Percentiles rank a stretch among this genome's conserved stretches.
These are phyloP conservation scores for Anguilla pacifica DNA, from an alignment of 2,797 vertebrate species.

Conservation along the genomic window DNA sequence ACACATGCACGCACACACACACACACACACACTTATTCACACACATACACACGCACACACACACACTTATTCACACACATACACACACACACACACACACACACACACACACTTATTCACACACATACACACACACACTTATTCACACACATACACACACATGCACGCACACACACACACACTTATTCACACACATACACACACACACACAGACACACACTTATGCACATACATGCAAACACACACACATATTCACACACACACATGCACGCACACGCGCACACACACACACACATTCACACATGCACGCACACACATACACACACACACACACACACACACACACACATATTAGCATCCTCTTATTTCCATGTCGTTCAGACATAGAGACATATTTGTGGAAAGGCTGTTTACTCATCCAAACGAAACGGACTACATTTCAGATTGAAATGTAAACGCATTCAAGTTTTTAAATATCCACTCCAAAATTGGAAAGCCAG, in stretches of 20 bases:
- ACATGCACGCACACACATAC: too few relatives aligned
- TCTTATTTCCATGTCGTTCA: conserved; percentile 2
- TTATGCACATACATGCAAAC: too few relatives aligned
- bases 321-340: background rate
- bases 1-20: background rate
- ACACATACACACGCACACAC: background rate
- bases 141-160: too few relatives aligned
- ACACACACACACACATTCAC: too few relatives aligned
- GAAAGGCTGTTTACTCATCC: background rate
- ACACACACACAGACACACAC: too few relatives aligned
- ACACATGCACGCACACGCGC: too few relatives aligned
- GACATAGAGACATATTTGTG: background rate
- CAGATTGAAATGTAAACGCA: background rate
- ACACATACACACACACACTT: too few relatives aligned
- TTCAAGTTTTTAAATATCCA: background rate
- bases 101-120: too few relatives aligned
- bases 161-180: too few relatives aligned
- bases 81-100: background rate
- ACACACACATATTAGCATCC: background rate
- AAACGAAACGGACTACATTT: background rate
- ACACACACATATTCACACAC: too few relatives aligned
- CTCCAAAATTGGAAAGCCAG: background rate
- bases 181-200: too few relatives aligned
- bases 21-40: background rate
- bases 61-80: too few relatives aligned